Base-by-base conservation (phyloP, 2,797 vertebrate species). In the Pipistrellus pipistrellus region DNA sequence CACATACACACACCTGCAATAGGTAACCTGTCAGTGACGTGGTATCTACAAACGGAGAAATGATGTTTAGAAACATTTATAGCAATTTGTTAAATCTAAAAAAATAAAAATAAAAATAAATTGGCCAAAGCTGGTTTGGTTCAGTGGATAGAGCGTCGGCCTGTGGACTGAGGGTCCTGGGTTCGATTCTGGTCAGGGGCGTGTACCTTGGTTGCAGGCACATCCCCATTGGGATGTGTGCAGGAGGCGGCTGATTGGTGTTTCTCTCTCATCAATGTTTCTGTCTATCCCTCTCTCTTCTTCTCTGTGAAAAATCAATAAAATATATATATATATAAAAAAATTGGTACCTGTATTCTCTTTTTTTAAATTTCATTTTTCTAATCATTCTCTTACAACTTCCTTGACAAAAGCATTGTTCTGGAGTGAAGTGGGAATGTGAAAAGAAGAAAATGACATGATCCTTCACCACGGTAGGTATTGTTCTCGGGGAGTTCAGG, bases 361-460 rank as follows among this genome's bases (percentile, higher is more conserved):
- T 59, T 59, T 83, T 53, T n/a, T 21, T 9, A 57, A 59, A 8
- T 32, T 78, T 69, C 27, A 14, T 35, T 87, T 77, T 80, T 59
- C 53, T 88, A 82, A 57, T 20, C 35, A 46, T 64, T 84, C 66
- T 35, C 68, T 92, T 87, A 59, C 55, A 68, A 53, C 17, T 1
- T 35, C n/a, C 17, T 84, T 93, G 77, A 92, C 21, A 55, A 78
- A 88, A 80, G 20, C n/a, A 85, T 64, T 51, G 13, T 83, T 95
- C 51, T 46, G 71, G 35, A 85, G 51, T 57, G 69, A 73, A 73
- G 5, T 55, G n/a, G 10, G 84, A 62, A 53, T 35, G 78, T 76
- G 78, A 51, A 77, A 93, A 81, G 41, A 53, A 78, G 68, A 93
- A 64, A 76, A 78, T 41, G 46, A 35, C 88, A 72, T 20, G 38